Base-by-base conservation (phyloP, 2,888 invertebrate genomes). In the Standfussiana lucernea region DNA sequence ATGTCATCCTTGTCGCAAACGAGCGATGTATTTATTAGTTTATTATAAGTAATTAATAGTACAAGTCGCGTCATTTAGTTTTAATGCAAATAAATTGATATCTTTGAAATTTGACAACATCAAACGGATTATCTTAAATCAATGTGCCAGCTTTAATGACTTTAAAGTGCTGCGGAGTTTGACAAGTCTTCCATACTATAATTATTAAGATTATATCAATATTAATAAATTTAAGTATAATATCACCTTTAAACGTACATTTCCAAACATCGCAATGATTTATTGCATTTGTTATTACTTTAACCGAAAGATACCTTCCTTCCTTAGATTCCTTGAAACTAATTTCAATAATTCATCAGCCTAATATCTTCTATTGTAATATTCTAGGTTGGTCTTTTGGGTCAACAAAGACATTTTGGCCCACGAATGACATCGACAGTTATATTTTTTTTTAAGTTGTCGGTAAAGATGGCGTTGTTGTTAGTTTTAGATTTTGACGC, bases 51-150 rank as follows among this genome's bases (percentile, higher is more conserved):
- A 53, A 74, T 80, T 85, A 84, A 72, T 64, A 59, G 45, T 56
- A 73, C 13, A 32, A 42, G 32, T 32, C 59, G 8, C 62, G 21
- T 53, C 37, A 75, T 37, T 82, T 59, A 62, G 5, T 65, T 86
- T 45, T 35, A 82, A 82, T 67, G 24, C 56, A 70, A 83, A 86
- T 59, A 56, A 70, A 86, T 83, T 77, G 59, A 82, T 76, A 82
- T 82, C 56, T 73, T 64, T 28, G 50, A 67, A 73, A 72, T 62
- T 65, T 86, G 83, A 77, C 77, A 72, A 42, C 72, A 66, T 65
- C 11, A 77, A 76, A 82, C 32, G 72, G 53, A 81, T 69, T 74
- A 74, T 42, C 50, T 74, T 61, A 65, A 53, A 85, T 81, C 85
- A 81, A 81, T 82, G 70, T 82, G 72, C 40, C 72, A 82, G 37